Conservation (phyloP, 2,888 invertebrate genomes). For the Lasioglossum malachurum region DNA sequence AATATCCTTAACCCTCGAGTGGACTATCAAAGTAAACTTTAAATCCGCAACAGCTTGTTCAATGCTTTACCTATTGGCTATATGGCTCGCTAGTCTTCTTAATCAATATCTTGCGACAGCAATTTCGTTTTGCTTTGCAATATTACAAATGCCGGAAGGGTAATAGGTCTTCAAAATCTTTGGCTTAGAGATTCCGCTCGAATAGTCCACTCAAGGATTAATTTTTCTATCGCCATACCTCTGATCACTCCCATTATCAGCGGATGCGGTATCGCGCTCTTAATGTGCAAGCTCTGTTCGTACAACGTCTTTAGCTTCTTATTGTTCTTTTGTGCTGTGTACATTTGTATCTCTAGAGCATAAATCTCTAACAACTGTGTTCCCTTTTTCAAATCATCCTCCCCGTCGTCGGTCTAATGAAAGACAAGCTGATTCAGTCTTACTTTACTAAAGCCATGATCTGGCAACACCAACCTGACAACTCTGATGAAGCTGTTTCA, state of each 20-base stretch:
- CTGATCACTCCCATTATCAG: constrained; percentile 99
- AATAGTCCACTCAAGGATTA: neutral
- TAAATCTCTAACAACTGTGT: constrained; percentile 99
- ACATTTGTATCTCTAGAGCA: constrained; percentile 99
- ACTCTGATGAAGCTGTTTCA: constrained; percentile 98
- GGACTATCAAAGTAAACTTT: neutral
- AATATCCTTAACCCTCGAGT: neutral
- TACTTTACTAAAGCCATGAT: neutral
- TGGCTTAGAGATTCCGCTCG: neutral
- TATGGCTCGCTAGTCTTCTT: neutral
- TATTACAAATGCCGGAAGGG: neutral
- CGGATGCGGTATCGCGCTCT: constrained; percentile 99
- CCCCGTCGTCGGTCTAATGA: constrained; percentile 96
- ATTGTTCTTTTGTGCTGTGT: constrained; percentile 99
- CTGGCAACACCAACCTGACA: constrained; percentile 90
- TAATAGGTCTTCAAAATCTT: neutral
- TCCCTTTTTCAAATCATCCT: constrained; percentile 98
- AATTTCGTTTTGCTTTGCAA: neutral
- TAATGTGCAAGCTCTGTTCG: constrained; percentile 99
- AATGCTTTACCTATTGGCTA: neutral
- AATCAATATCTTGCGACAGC: neutral
- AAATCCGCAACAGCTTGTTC: neutral
- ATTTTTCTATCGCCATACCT: constrained; percentile 86
- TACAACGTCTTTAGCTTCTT: constrained; percentile 98
- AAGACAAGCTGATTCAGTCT: neutral